Conservation (phyloP, 2,113 vertebrate species). For the Tricholaema leucomelas region DNA sequence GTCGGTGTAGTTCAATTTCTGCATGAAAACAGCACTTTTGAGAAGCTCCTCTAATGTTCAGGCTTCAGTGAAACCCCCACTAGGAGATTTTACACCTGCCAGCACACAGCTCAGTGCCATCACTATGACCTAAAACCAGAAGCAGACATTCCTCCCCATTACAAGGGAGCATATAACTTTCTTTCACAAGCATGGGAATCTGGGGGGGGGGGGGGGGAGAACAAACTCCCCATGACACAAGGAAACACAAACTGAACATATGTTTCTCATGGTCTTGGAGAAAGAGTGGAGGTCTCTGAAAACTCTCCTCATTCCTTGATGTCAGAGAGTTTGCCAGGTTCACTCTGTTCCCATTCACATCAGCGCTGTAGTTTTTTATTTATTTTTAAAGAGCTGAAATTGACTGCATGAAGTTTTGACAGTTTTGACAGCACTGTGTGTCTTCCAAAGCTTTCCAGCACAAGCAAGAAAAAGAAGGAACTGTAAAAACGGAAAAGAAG, state of each 20-base stretch:
- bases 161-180: neutral
- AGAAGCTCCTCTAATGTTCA: neutral
- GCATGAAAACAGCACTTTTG: neutral
- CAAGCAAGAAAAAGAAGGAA: neutral
- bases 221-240: neutral
- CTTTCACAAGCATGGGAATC: neutral
- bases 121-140: neutral
- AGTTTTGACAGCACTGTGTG: constrained; percentile 37
- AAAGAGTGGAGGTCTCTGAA: constrained; percentile 18
- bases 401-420: constrained; percentile 44
- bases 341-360: constrained; percentile 23
- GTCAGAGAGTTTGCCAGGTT: constrained; percentile 25
- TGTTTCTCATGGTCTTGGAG: neutral
- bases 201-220: no score
- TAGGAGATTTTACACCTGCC: neutral
- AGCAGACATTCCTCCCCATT: neutral
- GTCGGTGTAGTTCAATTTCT: neutral
- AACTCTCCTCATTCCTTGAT: neutral
- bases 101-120: neutral
- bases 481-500: neutral
- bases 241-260: neutral
- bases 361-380: neutral
- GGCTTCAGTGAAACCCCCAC: neutral
- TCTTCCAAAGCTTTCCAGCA: constrained; percentile 23
- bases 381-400: neutral